Evolutionary conservation across 1,140 invertebrate species (phyloP).

Genomic region (Zaprionus tsacasi): DNA sequence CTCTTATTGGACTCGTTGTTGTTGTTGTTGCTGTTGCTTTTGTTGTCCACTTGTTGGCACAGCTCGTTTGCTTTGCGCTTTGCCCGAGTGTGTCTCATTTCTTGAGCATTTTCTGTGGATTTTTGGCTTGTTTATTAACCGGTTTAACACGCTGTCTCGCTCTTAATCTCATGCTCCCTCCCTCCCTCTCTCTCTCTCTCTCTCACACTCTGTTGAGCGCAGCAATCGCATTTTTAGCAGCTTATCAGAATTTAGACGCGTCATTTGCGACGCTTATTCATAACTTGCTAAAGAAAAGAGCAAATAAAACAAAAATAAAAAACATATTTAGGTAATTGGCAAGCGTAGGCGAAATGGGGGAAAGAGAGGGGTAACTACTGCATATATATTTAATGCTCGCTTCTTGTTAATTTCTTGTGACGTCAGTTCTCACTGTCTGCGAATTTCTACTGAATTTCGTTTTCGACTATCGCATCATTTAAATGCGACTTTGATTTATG

Average conservation of each 20-base stretch:
- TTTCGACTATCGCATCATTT: constrained; percentile 41
- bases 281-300: constrained; percentile 19
- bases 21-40: constrained; percentile 17
- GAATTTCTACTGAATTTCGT: constrained; percentile 37
- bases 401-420: constrained; percentile 38
- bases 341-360: background rate
- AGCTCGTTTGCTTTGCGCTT: constrained; percentile 43
- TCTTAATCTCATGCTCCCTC: constrained; percentile 9
- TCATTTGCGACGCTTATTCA: constrained; percentile 57
- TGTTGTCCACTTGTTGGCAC: constrained; percentile 31
- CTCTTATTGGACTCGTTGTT: constrained; percentile 6
- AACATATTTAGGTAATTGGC: background rate
- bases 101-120: constrained; percentile 68
- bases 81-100: constrained; percentile 60
- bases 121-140: constrained; percentile 63
- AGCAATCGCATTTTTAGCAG: constrained; percentile 44
- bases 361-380: background rate
- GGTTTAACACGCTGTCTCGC: constrained; percentile 48
- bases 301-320: constrained; percentile 7
- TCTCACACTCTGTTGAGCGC: background rate
- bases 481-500: constrained; percentile 48
- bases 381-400: constrained; percentile 14
- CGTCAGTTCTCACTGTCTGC: constrained; percentile 22
- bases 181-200: constrained; percentile 9
- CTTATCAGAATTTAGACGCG: constrained; percentile 47